phyloP scores from a whole-genome alignment of 1,140 invertebrate genomes.

The Macrobrachium rosenbergii region DNA sequence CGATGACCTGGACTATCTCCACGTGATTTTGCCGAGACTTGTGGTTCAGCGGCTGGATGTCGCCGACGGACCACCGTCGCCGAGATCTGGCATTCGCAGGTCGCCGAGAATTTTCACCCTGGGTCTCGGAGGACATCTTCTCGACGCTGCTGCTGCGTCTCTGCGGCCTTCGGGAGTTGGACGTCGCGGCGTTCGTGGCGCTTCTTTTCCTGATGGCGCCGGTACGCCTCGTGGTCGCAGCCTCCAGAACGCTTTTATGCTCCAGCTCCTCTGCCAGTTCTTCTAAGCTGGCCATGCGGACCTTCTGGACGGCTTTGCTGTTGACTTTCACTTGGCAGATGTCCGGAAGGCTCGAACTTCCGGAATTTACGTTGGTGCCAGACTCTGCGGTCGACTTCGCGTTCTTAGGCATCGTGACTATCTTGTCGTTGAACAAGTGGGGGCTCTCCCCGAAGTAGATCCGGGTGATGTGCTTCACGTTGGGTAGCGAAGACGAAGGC shows the following conservation, averaged over 20 bases:
- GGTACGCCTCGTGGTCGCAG: not conserved
- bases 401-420: slow-evolving; percentile 38
- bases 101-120: slow-evolving; percentile 25
- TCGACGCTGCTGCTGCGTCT: slow-evolving; percentile 49
- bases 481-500: slow-evolving; percentile 31
- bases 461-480: slow-evolving; percentile 59
- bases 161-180: slow-evolving; percentile 13
- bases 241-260: slow-evolving; percentile 50
- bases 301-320: not conserved
- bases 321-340: not conserved
- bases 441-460: slow-evolving; percentile 52
- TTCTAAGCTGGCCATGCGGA: slow-evolving; percentile 13
- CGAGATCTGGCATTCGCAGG: slow-evolving; percentile 5
- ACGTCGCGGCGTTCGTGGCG: not conserved
- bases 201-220: slow-evolving; percentile 21
- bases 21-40: slow-evolving; percentile 7
- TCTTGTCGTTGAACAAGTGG: slow-evolving; percentile 53
- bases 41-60: slow-evolving; percentile 2
- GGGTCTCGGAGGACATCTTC: slow-evolving; percentile 10
- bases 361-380: not conserved
- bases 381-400: not conserved
- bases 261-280: slow-evolving; percentile 57
- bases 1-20: not conserved
- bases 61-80: slow-evolving; percentile 45
- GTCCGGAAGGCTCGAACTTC: not conserved